Percentiles rank a stretch among this genome's conserved stretches.
Conservation (phyloP, 2,888 invertebrate species). For the Yponomeuta cagnagella region DNA sequence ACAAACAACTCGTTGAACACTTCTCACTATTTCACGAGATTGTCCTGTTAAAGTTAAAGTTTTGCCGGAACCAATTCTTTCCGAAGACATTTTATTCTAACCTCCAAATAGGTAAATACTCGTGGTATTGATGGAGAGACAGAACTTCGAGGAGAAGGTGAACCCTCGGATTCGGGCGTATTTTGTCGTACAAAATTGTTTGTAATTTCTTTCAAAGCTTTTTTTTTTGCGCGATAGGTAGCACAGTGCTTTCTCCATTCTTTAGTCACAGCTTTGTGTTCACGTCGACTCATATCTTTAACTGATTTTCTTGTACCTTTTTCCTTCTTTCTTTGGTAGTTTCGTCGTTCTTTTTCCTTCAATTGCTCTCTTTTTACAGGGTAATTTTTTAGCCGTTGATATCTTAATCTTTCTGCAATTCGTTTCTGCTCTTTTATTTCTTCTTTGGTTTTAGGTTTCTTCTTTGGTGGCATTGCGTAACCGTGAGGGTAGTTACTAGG, state of each 20-base stretch:
- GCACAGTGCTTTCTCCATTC: conserved; percentile 21
- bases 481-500: too few relatives aligned
- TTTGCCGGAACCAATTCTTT: too few relatives aligned
- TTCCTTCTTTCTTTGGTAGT: conserved; percentile 20
- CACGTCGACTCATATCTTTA: conserved; percentile 19
- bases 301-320: conserved; percentile 20
- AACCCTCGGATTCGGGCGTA: conserved; percentile 4
- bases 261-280: conserved; percentile 16
- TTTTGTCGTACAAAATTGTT: conserved; percentile 17
- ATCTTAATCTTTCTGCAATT: conserved; percentile 18
- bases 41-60: too few relatives aligned
- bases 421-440: conserved; percentile 1
- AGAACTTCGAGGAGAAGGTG: too few relatives aligned
- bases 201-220: conserved; percentile 14
- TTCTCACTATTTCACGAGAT: too few relatives aligned
- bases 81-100: too few relatives aligned
- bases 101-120: too few relatives aligned
- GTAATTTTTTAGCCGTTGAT: conserved; percentile 23
- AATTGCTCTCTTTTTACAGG: conserved; percentile 23
- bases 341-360: conserved; percentile 20
- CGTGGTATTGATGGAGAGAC: too few relatives aligned
- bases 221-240: conserved; percentile 19
- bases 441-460: not conserved
- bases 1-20: too few relatives aligned
- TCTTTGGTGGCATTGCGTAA: not conserved